Conservation (phyloP, 2,888 invertebrate species). For the Tortrix viridana region DNA sequence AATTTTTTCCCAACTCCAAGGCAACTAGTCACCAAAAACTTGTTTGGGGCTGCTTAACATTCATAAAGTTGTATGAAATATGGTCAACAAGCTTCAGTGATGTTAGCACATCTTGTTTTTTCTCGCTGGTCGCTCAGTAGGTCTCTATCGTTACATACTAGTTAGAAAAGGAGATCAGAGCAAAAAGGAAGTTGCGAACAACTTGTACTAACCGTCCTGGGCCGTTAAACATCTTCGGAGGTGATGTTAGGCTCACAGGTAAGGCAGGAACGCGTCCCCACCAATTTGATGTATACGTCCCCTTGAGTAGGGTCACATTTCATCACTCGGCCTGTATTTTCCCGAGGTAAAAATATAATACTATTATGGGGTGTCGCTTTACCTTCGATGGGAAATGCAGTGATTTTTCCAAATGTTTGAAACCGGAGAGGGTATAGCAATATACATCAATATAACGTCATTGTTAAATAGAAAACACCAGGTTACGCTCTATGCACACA, state of each 20-base stretch:
- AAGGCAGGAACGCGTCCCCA: conserved; percentile 40
- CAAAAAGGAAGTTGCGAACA: too few relatives aligned
- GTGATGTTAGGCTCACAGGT: conserved; percentile 48
- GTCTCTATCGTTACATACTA: too few relatives aligned
- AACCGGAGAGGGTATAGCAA: conserved; percentile 7
- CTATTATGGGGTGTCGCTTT: conserved; percentile 45
- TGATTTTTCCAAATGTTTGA: conserved; percentile 41
- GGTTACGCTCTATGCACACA: too few relatives aligned
- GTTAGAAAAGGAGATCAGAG: too few relatives aligned
- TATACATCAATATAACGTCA: too few relatives aligned
- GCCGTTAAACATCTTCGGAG: conserved; percentile 46
- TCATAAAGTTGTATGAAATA: conserved; percentile 59
- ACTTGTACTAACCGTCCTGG: too few relatives aligned
- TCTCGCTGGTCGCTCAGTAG: too few relatives aligned
- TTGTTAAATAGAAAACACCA: background rate
- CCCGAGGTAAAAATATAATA: conserved; percentile 48
- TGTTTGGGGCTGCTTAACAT: conserved; percentile 56
- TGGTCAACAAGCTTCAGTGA: conserved; percentile 47
- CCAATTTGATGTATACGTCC: conserved; percentile 52
- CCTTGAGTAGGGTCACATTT: conserved; percentile 57
- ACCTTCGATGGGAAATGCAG: conserved; percentile 42
- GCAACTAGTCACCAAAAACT: conserved; percentile 46
- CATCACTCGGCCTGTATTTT: conserved; percentile 50
- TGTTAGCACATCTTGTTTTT: too few relatives aligned
- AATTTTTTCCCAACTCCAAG: conserved; percentile 49